Percentiles rank a stretch among this genome's conserved stretches.
phyloP scores from a whole-genome alignment of 2,888 invertebrate species.

The Melitaea athalia region DNA sequence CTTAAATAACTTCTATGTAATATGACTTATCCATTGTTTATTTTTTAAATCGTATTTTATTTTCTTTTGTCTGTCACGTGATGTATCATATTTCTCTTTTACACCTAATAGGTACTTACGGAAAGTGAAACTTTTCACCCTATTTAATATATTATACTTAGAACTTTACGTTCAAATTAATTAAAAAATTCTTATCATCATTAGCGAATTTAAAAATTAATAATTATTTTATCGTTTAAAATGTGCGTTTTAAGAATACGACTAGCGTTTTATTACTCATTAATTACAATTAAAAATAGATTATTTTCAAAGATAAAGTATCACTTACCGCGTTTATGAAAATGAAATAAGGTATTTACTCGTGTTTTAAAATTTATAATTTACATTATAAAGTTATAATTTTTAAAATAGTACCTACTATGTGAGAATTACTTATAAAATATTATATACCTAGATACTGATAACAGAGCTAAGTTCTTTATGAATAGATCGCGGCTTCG shows the following conservation, averaged over 20 bases:
- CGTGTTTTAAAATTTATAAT: background rate
- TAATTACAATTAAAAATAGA: slow-evolving; percentile 9
- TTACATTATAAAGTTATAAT: no score
- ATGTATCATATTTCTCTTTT: background rate
- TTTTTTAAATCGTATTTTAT: no score
- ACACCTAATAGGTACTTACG: background rate
- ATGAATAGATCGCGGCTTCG: no score
- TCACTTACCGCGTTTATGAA: background rate
- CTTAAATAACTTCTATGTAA: no score
- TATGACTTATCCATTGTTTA: no score
- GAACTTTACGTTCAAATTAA: background rate
- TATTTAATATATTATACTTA: background rate
- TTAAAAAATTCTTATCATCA: background rate
- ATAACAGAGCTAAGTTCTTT: no score
- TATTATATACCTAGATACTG: no score
- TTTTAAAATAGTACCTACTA: no score
- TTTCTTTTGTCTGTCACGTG: no score
- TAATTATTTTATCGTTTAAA: background rate
- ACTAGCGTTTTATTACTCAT: slow-evolving; percentile 4
- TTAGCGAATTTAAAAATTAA: background rate
- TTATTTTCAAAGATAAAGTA: slow-evolving; percentile 8
- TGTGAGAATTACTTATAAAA: no score
- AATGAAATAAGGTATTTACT: slow-evolving; percentile 6
- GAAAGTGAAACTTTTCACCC: no score
- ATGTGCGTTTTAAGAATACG: background rate